phyloP scores from a whole-genome alignment of 2,113 vertebrate genomes.

The Larimichthys crocea region DNA sequence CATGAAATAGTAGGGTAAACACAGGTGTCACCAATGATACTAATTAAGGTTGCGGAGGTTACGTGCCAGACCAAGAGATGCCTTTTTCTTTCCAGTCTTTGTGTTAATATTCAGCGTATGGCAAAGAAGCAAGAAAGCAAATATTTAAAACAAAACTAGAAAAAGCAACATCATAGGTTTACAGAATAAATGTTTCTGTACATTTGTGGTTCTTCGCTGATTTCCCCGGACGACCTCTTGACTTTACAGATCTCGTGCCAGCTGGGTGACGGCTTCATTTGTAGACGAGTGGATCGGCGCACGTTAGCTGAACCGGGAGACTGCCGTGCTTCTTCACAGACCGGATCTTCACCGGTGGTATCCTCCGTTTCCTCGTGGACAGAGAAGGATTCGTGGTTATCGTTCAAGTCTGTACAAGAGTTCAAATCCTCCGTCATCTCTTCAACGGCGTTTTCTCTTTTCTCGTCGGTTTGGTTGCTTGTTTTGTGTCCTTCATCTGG shows the following conservation, averaged over 20 bases:
- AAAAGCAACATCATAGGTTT: background rate
- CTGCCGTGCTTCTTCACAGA: slow-evolving; percentile 19
- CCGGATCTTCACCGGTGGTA: background rate
- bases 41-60: too few species aligned
- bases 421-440: slow-evolving; percentile 12
- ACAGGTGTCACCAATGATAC: too few species aligned
- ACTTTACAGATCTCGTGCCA: slow-evolving; percentile 16
- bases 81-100: too few species aligned
- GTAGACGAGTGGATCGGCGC: slow-evolving; percentile 49
- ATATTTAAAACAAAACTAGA: background rate
- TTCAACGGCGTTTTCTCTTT: background rate
- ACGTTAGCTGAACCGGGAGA: slow-evolving; percentile 1
- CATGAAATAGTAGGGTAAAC: too few species aligned
- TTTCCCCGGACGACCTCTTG: slow-evolving; percentile 14
- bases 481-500: slow-evolving; percentile 12
- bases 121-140: too few species aligned
- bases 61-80: too few species aligned
- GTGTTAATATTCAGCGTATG: too few species aligned
- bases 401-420: background rate
- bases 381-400: background rate
- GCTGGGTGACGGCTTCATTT: slow-evolving; percentile 15
- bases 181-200: slow-evolving; percentile 24
- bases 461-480: slow-evolving; percentile 6
- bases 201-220: slow-evolving; percentile 25
- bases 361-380: background rate